Conservation (phyloP, 2,113 vertebrate genomes). For the Rhinoderma darwinii region DNA sequence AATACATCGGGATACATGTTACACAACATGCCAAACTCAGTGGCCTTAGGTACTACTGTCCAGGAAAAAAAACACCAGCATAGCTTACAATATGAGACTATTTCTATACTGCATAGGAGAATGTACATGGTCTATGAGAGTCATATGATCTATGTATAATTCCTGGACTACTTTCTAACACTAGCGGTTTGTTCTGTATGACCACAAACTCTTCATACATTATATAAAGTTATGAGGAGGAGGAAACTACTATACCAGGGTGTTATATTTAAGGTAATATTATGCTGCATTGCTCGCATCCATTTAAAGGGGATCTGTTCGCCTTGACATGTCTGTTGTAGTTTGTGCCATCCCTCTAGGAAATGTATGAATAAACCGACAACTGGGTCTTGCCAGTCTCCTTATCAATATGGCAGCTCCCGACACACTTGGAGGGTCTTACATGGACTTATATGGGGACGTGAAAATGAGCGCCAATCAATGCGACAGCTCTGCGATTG, state of each 20-base stretch:
- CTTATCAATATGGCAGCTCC: no score
- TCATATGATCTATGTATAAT: background rate
- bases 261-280: no score
- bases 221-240: background rate
- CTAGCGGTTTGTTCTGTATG: background rate
- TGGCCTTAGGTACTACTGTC: background rate
- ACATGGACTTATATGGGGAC: no score
- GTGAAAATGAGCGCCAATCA: no score
- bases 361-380: no score
- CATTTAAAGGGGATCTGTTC: no score
- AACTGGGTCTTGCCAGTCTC: no score
- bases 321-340: no score
- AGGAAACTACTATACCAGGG: background rate
- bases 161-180: background rate
- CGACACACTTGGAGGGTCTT: no score
- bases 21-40: background rate
- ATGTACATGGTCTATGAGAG: background rate
- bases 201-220: background rate
- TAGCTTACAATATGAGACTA: background rate
- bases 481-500: no score
- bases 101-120: background rate
- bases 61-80: constrained; percentile 15
- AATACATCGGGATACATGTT: background rate
- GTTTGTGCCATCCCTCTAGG: no score
- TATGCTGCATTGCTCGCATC: no score